Conservation (phyloP, 2,113 vertebrate species). For the Catagonus wagneri region DNA sequence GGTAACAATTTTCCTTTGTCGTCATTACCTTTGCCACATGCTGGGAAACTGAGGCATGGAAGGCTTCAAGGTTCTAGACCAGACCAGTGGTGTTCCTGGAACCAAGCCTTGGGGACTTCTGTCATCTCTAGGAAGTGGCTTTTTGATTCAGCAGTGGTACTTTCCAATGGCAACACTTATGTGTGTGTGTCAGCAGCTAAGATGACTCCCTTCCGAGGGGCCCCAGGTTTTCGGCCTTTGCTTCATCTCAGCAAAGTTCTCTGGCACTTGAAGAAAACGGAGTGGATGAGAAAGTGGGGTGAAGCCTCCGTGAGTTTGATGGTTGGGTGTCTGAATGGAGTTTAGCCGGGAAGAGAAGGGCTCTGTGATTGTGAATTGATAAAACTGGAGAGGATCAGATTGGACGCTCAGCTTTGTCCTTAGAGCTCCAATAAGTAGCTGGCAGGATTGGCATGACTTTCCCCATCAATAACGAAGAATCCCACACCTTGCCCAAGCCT, state of each 20-base stretch:
- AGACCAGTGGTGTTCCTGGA: not conserved
- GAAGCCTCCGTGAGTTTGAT: not conserved
- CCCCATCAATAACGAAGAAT: not conserved
- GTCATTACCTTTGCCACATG: not conserved
- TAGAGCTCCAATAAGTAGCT: constrained; percentile 33
- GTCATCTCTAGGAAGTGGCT: constrained; percentile 71
- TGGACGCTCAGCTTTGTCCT: not conserved
- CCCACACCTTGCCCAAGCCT: not conserved
- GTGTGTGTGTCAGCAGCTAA: not conserved
- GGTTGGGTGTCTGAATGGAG: not conserved
- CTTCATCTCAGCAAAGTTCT: not conserved
- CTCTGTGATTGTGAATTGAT: not conserved
- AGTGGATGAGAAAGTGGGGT: not conserved
- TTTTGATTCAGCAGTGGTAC: not conserved
- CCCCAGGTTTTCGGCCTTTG: accelerated
- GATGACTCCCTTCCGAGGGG: accelerated
- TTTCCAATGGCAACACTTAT: not conserved
- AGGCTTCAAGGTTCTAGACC: not conserved
- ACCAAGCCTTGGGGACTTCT: not conserved
- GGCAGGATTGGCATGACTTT: not conserved
- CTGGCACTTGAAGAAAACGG: not conserved
- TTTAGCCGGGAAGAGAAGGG: not conserved
- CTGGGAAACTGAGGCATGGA: constrained; percentile 48
- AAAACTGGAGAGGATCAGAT: not conserved
- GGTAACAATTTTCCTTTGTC: constrained; percentile 49